Evolutionary conservation across 1,140 invertebrate species (phyloP).

Genomic region (Anoplophora glabripennis): DNA sequence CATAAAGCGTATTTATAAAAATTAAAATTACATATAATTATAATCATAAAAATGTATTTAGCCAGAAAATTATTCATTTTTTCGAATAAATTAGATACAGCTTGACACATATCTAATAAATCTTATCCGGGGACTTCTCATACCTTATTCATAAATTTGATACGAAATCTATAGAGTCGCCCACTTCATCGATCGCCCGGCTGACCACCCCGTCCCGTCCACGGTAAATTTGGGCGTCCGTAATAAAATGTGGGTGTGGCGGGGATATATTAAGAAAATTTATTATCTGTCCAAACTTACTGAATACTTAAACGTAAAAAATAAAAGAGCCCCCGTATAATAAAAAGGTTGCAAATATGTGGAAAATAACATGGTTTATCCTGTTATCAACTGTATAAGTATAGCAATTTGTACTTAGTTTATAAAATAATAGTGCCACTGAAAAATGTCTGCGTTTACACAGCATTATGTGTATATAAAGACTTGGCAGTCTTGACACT

Average conservation of each 20-base stretch:
- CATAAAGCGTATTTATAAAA: not conserved
- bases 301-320: slow-evolving; percentile 20
- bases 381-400: slow-evolving; percentile 37
- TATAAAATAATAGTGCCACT: slow-evolving; percentile 30
- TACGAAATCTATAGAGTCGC: slow-evolving; percentile 34
- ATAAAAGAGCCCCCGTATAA: slow-evolving; percentile 26
- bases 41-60: slow-evolving; percentile 18
- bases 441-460: slow-evolving; percentile 22
- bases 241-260: slow-evolving; percentile 36
- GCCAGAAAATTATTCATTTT: slow-evolving; percentile 23
- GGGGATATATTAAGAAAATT: slow-evolving; percentile 40
- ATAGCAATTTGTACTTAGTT: slow-evolving; percentile 40
- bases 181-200: slow-evolving; percentile 6
- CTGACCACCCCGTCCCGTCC: slow-evolving; percentile 4
- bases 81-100: slow-evolving; percentile 32
- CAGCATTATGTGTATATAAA: not conserved
- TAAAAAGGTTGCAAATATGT: slow-evolving; percentile 38
- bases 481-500: too few relatives aligned
- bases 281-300: slow-evolving; percentile 36
- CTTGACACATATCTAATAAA: slow-evolving; percentile 34
- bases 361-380: slow-evolving; percentile 39
- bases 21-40: slow-evolving; percentile 20
- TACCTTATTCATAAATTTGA: slow-evolving; percentile 35
- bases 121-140: slow-evolving; percentile 31
- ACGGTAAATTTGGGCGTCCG: slow-evolving; percentile 6